These are phyloP conservation scores for Halichoeres trimaculatus DNA, from an alignment of 2,113 vertebrate genomes.

Conservation along the genomic window DNA sequence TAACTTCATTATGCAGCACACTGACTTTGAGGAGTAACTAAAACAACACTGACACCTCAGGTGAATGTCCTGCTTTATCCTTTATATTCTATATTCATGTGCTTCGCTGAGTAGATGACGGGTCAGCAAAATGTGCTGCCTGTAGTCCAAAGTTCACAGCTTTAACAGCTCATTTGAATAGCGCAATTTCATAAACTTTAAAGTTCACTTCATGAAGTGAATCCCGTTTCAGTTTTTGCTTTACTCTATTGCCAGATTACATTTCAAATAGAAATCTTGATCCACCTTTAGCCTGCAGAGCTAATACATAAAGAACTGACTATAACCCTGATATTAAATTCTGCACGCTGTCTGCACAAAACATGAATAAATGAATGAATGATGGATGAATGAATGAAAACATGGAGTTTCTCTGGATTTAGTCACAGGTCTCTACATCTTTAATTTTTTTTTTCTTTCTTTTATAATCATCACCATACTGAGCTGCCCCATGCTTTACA, in stretches of 20 bases:
- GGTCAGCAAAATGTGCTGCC: neutral
- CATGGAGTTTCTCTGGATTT: too few species aligned
- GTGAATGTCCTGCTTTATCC: slow-evolving; percentile 23
- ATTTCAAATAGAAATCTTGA: slow-evolving; percentile 2
- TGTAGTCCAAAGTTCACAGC: slow-evolving; percentile 1
- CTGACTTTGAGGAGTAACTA: slow-evolving; percentile 22
- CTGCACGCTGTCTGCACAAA: neutral
- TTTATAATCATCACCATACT: neutral
- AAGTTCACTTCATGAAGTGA: neutral
- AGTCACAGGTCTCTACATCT: too few species aligned
- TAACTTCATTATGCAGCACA: neutral
- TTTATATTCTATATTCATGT: slow-evolving; percentile 13
- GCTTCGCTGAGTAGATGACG: slow-evolving; percentile 14
- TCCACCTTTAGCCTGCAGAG: neutral
- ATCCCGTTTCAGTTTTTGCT: neutral
- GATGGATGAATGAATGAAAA: too few species aligned
- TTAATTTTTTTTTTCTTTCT: too few species aligned
- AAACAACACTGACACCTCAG: slow-evolving; percentile 13
- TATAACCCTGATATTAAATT: slow-evolving; percentile 8
- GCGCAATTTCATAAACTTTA: neutral
- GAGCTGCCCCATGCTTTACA: neutral
- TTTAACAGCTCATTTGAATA: slow-evolving; percentile 21
- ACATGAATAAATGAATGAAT: too few species aligned
- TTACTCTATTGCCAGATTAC: neutral
- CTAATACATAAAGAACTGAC: slow-evolving; percentile 10